Conservation (phyloP, 23 tunicate genomes). For the Botrylloides violaceus region DNA sequence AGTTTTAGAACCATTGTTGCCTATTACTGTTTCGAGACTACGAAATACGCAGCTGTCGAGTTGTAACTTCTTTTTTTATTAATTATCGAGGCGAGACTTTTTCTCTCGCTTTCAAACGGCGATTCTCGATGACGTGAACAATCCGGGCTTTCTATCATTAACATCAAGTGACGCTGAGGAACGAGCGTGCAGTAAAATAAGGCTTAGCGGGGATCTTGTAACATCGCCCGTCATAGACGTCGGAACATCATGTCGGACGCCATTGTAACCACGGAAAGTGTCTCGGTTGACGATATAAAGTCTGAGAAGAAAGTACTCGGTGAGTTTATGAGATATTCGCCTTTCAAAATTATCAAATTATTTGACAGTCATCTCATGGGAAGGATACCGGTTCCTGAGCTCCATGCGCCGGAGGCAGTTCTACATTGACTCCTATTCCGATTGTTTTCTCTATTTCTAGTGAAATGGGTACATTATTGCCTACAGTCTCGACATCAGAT, state of each 20-base stretch:
- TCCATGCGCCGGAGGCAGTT: too few relatives aligned
- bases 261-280: conserved; percentile 44
- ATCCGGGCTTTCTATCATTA: conserved; percentile 20
- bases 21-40: conserved; percentile 18
- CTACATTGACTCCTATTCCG: too few relatives aligned
- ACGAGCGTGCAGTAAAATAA: conserved; percentile 3
- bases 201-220: conserved; percentile 26
- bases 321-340: conserved; percentile 10
- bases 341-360: too few relatives aligned
- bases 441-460: too few relatives aligned
- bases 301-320: conserved; percentile 80
- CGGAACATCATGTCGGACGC: conserved; percentile 35
- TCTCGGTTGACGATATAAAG: conserved; percentile 19
- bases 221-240: conserved; percentile 25
- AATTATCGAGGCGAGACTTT: background rate
- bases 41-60: conserved; percentile 17
- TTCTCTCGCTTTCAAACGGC: conserved; percentile 3
- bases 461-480: too few relatives aligned
- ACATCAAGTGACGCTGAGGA: conserved; percentile 30
- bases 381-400: too few relatives aligned
- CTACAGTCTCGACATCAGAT: too few relatives aligned
- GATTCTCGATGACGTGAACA: background rate
- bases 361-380: too few relatives aligned
- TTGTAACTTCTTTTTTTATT: conserved; percentile 25
- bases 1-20: too few relatives aligned